Base-by-base conservation (phyloP, 2,113 vertebrate genomes). In the Eubucco bourcierii region DNA sequence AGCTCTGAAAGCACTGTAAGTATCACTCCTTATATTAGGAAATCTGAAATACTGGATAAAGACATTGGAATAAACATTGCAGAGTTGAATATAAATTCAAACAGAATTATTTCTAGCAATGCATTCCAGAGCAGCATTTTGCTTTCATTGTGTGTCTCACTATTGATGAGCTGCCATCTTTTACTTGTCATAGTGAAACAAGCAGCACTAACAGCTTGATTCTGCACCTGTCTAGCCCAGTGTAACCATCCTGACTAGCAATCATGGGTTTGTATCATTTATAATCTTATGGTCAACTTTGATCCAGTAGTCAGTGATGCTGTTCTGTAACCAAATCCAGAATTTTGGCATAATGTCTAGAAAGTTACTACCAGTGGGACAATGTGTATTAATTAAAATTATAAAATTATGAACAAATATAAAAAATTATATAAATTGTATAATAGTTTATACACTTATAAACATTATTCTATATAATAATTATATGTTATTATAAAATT, bases 1-100 rank as follows among this genome's bases (percentile, higher is more conserved):
- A 73, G 97, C 98, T 88, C 97, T 99, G 74, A 97, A 97, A 98
- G 97, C 98, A 31, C 95, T 99, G 99, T 99, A 97, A 99, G 98
- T 97, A 97, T 88, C 23, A 19, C 83, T 88, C 52, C 16, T 60
- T 82, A 23, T 29, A 10, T 87, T 93, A 1, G 0, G 60, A 92
- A 66, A 24, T 67, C 20, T 82, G 34, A 73, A 82, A 74, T 84
- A 80, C 33, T 87, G 3, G 8, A 75, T 33, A 67, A 81, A 67
- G 41, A 21, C 28, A 25, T 75, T 56, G 46, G 10, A 85, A 34
- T 55, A 79, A 64, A 29, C 6, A 21, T 17, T 50, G 7, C 7
- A 73, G 27, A 20, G 37, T 25, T 90, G 25, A 59, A 47, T 87
- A 71, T 63, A n/a, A 81, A 58, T 70, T 93, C 50, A 63, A 25